These are phyloP conservation scores for Trachelus iudaicus DNA, from an alignment of 2,888 invertebrate genomes.

Conservation along the genomic window DNA sequence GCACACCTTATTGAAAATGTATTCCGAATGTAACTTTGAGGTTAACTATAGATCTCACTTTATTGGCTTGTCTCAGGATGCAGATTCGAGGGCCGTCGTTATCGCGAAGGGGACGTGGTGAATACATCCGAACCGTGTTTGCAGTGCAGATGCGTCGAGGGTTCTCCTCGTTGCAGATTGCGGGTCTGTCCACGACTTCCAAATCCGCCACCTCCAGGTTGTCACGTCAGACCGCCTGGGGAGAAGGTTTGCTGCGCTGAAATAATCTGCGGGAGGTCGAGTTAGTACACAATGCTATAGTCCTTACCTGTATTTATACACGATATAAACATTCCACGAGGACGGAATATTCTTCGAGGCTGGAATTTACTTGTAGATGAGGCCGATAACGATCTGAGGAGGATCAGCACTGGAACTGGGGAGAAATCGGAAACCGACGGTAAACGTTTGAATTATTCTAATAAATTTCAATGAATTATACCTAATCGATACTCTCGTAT, in stretches of 20 bases:
- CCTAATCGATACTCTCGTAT: constrained; percentile 44
- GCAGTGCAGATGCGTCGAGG: constrained; percentile 78
- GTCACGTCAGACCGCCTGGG: constrained; percentile 73
- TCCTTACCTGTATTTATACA: constrained; percentile 18
- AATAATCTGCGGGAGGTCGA: constrained; percentile 75
- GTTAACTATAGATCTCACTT: neutral
- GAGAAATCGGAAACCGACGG: constrained; percentile 48
- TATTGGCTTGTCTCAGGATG: constrained; percentile 69
- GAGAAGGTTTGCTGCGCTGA: constrained; percentile 81
- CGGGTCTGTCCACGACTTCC: constrained; percentile 81
- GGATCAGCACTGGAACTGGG: constrained; percentile 51
- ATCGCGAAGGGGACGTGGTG: constrained; percentile 75
- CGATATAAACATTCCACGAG: constrained; percentile 5
- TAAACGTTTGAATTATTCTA: constrained; percentile 54
- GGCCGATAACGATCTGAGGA: constrained; percentile 51
- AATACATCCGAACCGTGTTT: constrained; percentile 81
- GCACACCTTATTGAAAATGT: neutral
- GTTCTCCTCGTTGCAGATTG: constrained; percentile 80
- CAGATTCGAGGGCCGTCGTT: constrained; percentile 77
- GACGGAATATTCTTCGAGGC: constrained; percentile 15
- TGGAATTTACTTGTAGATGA: constrained; percentile 41
- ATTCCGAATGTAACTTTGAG: neutral
- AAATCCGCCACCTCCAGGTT: constrained; percentile 79
- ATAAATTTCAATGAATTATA: constrained; percentile 27
- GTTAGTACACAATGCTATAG: constrained; percentile 59